phyloP scores from a whole-genome alignment of 2,113 vertebrate genomes.

The Capra hircus region DNA sequence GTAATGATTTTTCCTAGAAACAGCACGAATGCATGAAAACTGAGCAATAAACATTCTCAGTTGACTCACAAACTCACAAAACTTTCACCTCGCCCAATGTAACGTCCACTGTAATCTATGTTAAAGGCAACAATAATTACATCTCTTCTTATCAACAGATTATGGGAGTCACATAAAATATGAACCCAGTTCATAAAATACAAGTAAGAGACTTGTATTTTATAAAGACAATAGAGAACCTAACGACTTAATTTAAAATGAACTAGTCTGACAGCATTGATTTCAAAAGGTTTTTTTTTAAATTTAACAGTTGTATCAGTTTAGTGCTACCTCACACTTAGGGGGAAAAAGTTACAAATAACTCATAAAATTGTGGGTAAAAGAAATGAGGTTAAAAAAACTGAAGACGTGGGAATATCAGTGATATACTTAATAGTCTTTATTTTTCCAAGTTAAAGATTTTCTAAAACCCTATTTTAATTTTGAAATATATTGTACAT shows the following conservation, averaged over 20 bases:
- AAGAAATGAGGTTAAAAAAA: background rate
- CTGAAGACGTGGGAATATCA: background rate
- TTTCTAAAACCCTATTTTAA: background rate
- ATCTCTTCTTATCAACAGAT: background rate
- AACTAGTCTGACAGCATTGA: background rate
- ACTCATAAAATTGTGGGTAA: background rate
- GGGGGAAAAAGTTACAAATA: background rate
- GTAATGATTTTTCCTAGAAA: background rate
- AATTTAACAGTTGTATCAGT: background rate
- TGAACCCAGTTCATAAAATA: background rate
- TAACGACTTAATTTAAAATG: background rate
- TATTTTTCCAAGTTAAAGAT: background rate
- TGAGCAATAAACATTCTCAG: background rate
- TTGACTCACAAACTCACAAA: background rate
- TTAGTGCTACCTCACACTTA: background rate
- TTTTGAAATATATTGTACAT: background rate
- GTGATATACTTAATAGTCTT: background rate
- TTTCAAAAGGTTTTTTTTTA: background rate
- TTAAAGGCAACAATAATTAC: background rate
- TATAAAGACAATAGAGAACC: background rate
- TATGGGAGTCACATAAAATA: background rate
- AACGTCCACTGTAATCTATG: background rate
- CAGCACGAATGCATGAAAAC: background rate
- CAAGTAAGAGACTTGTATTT: background rate
- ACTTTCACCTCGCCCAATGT: background rate